A percentile compares a stretch with the other conserved stretches of the same genome.
phyloP scores from a whole-genome alignment of 2,888 invertebrate genomes.

The Abrostola tripartita region DNA sequence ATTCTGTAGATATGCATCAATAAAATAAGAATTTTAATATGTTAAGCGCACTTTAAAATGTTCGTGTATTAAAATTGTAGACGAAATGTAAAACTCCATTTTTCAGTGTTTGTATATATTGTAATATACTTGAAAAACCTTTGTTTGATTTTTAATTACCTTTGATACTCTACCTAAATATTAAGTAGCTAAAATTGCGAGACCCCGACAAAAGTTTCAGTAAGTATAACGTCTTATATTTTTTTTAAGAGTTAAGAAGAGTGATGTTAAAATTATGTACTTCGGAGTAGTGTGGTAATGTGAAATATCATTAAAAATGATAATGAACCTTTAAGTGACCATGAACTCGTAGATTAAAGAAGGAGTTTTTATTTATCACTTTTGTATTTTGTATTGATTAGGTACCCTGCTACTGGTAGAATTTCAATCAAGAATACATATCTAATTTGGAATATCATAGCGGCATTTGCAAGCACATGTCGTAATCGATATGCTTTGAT shows the following conservation, averaged over 20 bases:
- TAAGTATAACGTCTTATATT: not conserved
- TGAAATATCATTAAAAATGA: no score
- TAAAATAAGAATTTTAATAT: slow-evolving; percentile 17
- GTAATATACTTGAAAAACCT: slow-evolving; percentile 63
- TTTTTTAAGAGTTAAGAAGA: no score
- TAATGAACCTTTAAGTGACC: no score
- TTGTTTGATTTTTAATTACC: slow-evolving; percentile 44
- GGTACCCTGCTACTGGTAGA: no score
- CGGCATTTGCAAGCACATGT: not conserved
- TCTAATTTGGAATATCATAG: not conserved
- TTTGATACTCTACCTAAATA: not conserved
- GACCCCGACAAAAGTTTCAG: not conserved
- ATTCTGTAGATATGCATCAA: slow-evolving; percentile 25
- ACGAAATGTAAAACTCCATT: slow-evolving; percentile 39
- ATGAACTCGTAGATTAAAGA: no score
- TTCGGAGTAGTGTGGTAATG: no score
- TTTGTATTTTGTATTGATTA: no score
- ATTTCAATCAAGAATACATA: not conserved
- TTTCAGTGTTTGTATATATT: slow-evolving; percentile 66
- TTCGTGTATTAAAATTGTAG: slow-evolving; percentile 44
- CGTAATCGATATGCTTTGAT: slow-evolving; percentile 16
- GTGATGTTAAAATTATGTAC: no score
- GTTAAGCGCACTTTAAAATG: slow-evolving; percentile 32
- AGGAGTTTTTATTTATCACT: no score
- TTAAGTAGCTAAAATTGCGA: not conserved